Percentiles rank a stretch among this genome's conserved stretches.
Evolutionary conservation across 2,888 invertebrate genomes (phyloP).

Genomic region (Acanthopleura granulata): DNA sequence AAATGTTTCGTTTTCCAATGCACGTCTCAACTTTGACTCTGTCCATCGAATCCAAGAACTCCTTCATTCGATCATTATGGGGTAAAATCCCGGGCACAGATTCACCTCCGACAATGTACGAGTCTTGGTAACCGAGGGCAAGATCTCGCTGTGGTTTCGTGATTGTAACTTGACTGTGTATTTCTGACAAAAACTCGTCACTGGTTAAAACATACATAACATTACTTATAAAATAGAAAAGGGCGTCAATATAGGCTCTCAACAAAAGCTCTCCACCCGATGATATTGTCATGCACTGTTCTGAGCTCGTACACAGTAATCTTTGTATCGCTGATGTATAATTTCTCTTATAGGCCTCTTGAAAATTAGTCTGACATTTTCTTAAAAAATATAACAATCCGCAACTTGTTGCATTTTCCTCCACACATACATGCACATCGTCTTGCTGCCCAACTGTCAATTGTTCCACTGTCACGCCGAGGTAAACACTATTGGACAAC

Average conservation of each 20-base stretch:
- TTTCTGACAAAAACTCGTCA: neutral
- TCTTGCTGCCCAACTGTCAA: neutral
- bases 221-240: neutral
- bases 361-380: neutral
- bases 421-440: neutral
- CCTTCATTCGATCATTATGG: neutral
- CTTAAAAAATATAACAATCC: neutral
- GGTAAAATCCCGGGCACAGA: neutral
- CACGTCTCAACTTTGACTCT: neutral
- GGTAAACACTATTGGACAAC: neutral
- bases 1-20: neutral
- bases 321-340: neutral
- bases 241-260: neutral
- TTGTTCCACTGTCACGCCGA: neutral
- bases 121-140: neutral
- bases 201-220: neutral
- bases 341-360: neutral
- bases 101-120: neutral
- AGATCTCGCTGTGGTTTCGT: constrained; percentile 5
- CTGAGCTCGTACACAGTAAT: neutral
- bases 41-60: neutral
- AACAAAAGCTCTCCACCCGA: neutral
- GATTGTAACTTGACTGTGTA: neutral
- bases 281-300: neutral
- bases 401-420: neutral